Evolutionary conservation across 1,140 invertebrate species (phyloP), one percentile per base, ranked within the genome.

Genomic region (Drosophila ficusphila): DNA sequence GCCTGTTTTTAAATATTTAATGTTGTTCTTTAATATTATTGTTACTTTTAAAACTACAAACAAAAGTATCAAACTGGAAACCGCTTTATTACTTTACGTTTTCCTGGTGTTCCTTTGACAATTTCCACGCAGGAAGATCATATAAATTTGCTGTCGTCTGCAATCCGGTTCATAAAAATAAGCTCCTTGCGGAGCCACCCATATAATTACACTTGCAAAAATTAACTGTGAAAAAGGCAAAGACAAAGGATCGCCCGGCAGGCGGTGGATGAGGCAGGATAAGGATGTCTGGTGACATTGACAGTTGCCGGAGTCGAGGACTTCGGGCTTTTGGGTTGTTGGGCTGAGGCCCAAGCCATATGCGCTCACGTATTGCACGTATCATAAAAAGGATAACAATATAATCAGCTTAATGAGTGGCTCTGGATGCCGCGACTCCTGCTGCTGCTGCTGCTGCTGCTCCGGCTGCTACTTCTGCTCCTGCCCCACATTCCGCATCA

Each of bases 311-410:
- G 16, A 23, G 57, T 60, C 61, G n/a, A n/a, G n/a, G n/a, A n/a
- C n/a, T n/a, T n/a, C n/a, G n/a, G n/a, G n/a, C n/a, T n/a, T n/a
- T n/a, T n/a, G n/a, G n/a, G n/a, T n/a, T n/a, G n/a, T n/a, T n/a
- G n/a, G n/a, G 48, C 44, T 78, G 68, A 51, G 64, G 54, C 44
- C 62, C 49, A 44, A 33, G 62, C 82, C 81, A 86, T 89, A 89
- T 89, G 85, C 79, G 85, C 79, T 76, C 79, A 85, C 88, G 86
- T 83, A 89, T 82, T 90, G 81, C 86, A 90, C 82, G 82, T 90
- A 90, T 90, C 89, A 90, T 90, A 90, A 90, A 90, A 90, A 90
- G 88, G 88, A 90, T 90, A 90, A 90, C 88, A 90, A 90, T 90
- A 90, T 90, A 90, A 90, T 90, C 88, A 90, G 88, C 88, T 90